Conservation (phyloP, 2,113 vertebrate genomes). For the Typhlomys cinereus region DNA sequence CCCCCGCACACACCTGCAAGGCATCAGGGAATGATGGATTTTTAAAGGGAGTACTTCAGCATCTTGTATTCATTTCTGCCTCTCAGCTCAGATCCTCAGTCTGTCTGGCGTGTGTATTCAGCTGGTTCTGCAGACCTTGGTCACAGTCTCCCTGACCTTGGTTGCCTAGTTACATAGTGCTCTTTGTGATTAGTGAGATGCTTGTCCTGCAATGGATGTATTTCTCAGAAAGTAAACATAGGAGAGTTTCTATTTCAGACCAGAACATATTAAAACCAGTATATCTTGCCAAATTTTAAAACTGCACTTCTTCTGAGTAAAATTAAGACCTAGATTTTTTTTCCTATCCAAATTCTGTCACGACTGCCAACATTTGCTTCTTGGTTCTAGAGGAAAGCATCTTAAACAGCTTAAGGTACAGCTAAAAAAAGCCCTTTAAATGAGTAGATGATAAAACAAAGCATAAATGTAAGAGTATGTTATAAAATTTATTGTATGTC, state of each 20-base stretch:
- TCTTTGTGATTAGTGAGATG: conserved; percentile 73
- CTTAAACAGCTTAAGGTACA: neutral
- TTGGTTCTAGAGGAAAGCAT: neutral
- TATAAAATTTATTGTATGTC: neutral
- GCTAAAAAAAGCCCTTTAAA: neutral
- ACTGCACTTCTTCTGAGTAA: conserved; percentile 38
- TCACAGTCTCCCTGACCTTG: conserved; percentile 64
- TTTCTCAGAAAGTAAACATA: conserved; percentile 67
- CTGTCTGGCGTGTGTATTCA: conserved; percentile 59
- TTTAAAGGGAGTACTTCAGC: conserved; percentile 35
- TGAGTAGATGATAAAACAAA: neutral
- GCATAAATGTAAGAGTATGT: neutral
- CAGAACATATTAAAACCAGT: conserved; percentile 58
- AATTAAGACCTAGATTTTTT: conserved; percentile 48
- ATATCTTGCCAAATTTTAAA: conserved; percentile 59
- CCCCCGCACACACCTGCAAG: neutral
- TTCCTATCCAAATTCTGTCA: conserved; percentile 38
- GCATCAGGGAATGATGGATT: neutral
- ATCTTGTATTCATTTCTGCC: neutral
- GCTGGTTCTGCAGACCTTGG: conserved; percentile 64
- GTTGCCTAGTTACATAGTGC: conserved; percentile 82
- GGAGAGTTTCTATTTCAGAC: conserved; percentile 65
- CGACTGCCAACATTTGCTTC: conserved; percentile 15
- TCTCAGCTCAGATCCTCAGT: neutral
- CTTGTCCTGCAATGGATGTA: conserved; percentile 56